phyloP scores from a whole-genome alignment of 2,888 invertebrate genomes.

The Platycheirus albimanus region DNA sequence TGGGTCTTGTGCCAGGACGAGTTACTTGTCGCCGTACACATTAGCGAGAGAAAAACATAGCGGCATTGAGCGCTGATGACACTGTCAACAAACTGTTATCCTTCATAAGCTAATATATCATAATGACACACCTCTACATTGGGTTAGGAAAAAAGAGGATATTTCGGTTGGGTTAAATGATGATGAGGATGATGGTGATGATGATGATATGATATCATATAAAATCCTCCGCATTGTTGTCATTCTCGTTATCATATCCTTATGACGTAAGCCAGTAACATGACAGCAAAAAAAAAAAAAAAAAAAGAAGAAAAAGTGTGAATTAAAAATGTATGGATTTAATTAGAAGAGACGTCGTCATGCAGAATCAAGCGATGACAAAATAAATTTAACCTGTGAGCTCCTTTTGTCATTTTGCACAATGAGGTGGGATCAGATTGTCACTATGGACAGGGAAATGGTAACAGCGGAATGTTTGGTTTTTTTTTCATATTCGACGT shows the following conservation, averaged over 20 bases:
- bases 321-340: conserved; percentile 65
- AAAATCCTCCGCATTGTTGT: conserved; percentile 34
- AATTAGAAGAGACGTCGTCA: conserved; percentile 54
- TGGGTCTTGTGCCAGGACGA: conserved; percentile 41
- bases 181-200: conserved; percentile 8
- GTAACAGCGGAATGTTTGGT: too few species aligned
- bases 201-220: too few species aligned
- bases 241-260: conserved; percentile 27
- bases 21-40: conserved; percentile 38
- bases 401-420: too few species aligned
- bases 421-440: too few species aligned
- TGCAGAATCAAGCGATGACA: background rate
- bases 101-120: conserved; percentile 52
- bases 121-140: conserved; percentile 47
- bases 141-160: background rate
- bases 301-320: too few species aligned
- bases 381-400: background rate
- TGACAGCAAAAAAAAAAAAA: background rate
- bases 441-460: too few species aligned
- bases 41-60: background rate
- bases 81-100: conserved; percentile 53
- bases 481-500: too few species aligned
- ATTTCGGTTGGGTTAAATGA: background rate
- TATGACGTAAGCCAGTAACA: background rate
- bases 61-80: background rate